Percentiles rank a stretch among this genome's conserved stretches.
Evolutionary conservation across 2,888 invertebrate species (phyloP).

Genomic region (Drosophila nigritarsus): DNA sequence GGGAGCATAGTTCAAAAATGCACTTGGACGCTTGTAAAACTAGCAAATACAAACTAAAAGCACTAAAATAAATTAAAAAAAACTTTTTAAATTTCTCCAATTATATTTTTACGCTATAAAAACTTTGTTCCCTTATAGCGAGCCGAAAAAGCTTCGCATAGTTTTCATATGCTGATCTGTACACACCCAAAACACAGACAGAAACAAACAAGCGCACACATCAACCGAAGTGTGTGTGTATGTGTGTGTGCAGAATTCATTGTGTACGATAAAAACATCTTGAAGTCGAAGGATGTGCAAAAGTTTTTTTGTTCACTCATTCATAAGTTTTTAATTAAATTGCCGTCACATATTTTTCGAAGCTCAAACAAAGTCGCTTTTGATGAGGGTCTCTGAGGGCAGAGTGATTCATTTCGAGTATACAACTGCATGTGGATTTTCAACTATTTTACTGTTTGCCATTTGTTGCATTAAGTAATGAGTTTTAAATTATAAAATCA

Average conservation of each 20-base stretch:
- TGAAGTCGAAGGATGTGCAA: constrained; percentile 79
- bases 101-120: constrained; percentile 81
- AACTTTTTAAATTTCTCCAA: constrained; percentile 74
- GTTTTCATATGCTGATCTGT: constrained; percentile 68
- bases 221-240: constrained; percentile 23
- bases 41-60: constrained; percentile 22
- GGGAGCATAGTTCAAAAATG: constrained; percentile 2
- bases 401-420: constrained; percentile 22
- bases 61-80: constrained; percentile 33
- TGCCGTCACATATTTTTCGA: constrained; percentile 75
- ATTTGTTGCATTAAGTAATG: not conserved
- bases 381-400: constrained; percentile 34
- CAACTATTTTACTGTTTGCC: constrained; percentile 13
- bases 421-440: not conserved
- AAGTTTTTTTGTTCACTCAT: constrained; percentile 80
- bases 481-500: not conserved
- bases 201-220: constrained; percentile 19
- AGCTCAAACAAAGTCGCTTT: constrained; percentile 53
- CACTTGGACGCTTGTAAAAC: constrained; percentile 12
- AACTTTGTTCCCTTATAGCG: constrained; percentile 60
- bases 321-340: constrained; percentile 81
- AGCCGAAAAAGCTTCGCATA: constrained; percentile 43
- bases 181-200: constrained; percentile 32
- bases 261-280: constrained; percentile 78
- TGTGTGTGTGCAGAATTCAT: constrained; percentile 51